These are phyloP conservation scores for Ictalurus furcatus DNA, from an alignment of 2,113 vertebrate species.

Conservation along the genomic window DNA sequence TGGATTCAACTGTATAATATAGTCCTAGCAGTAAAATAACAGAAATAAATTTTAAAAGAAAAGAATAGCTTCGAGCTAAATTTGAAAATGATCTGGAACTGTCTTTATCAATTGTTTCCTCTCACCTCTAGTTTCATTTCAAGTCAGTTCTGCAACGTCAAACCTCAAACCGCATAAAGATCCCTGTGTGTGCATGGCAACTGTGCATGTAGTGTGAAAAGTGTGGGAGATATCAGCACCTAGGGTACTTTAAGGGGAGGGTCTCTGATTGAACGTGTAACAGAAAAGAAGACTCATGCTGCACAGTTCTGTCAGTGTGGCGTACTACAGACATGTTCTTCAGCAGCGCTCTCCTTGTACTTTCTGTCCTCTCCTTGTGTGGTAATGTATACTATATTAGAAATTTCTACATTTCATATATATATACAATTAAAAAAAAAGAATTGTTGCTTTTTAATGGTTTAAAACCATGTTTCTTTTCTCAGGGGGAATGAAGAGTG, in stretches of 20 bases:
- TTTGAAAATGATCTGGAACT: neutral
- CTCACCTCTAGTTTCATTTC: neutral
- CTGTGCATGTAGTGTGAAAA: neutral
- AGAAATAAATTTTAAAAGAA: neutral
- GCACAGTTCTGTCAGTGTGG: neutral
- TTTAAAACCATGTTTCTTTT: neutral
- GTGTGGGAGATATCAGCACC: neutral
- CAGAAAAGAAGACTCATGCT: neutral
- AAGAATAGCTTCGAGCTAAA: neutral
- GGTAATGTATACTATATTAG: slow-evolving; percentile 14
- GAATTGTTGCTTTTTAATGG: slow-evolving; percentile 29
- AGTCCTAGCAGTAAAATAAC: neutral
- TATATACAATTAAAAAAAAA: neutral
- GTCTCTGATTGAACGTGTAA: neutral
- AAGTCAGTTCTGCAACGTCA: neutral
- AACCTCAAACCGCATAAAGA: neutral
- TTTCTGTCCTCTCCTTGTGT: neutral
- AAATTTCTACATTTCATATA: neutral
- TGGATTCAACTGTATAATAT: too few relatives aligned
- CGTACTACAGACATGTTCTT: slow-evolving; percentile 13
- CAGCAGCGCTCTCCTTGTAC: neutral
- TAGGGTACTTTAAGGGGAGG: neutral
- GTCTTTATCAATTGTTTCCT: neutral
- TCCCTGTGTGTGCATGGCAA: neutral
- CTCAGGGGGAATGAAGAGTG: slow-evolving; percentile 19